phyloP scores from a whole-genome alignment of 1,140 invertebrate genomes.

The Dolichoris vasculosae region DNA sequence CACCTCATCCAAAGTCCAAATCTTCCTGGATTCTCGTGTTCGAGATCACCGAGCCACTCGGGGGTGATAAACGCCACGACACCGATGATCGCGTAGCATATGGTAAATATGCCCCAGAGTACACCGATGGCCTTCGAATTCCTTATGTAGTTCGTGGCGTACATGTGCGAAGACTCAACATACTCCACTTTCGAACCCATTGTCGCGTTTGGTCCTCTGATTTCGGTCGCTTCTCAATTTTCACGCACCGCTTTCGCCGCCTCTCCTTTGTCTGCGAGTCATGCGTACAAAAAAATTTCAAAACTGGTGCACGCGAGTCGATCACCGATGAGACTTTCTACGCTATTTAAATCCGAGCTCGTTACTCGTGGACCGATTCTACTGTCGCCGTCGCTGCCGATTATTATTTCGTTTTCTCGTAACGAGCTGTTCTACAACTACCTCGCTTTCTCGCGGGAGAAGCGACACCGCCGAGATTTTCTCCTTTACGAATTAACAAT shows the following conservation, averaged over 20 bases:
- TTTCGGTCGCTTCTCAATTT: not conserved
- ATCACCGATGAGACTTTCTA: not conserved
- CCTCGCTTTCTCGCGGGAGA: no score
- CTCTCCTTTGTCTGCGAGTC: not conserved
- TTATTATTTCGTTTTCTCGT: no score
- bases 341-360: not conserved
- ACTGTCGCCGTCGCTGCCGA: not conserved
- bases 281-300: not conserved
- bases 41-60: conserved; percentile 92
- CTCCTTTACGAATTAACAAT: not conserved
- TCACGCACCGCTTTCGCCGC: not conserved
- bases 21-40: conserved; percentile 90
- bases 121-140: conserved; percentile 98
- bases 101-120: conserved; percentile 96
- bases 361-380: not conserved
- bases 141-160: conserved; percentile 93
- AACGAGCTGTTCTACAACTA: no score
- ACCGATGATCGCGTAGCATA: conserved; percentile 96
- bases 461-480: no score
- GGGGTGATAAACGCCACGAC: conserved; percentile 96
- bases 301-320: not conserved
- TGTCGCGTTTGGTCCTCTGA: not conserved
- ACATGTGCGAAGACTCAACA: conserved; percentile 90
- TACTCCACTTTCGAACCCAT: conserved; percentile 94
- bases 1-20: conserved; percentile 95